Evolutionary conservation across 1,140 invertebrate genomes (phyloP), one percentile per base, ranked within the genome.

Genomic region (Zaprionus ghesquierei): DNA sequence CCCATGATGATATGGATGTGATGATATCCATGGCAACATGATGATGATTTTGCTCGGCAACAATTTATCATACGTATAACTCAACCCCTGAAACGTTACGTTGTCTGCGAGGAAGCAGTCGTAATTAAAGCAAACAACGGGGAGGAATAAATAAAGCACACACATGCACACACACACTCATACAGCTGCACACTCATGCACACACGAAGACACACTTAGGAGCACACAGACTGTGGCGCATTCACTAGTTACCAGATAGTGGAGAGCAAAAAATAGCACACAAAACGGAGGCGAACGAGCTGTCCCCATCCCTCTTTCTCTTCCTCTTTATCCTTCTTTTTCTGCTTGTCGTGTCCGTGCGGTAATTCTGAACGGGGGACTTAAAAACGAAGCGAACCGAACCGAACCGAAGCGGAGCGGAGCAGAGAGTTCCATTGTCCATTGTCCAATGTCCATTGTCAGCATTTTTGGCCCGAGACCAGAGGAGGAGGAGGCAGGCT

Each of bases 51-150:
- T 70, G 78, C 51, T 64, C 62, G 44, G 70, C 61, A 77, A 79
- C 79, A 70, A 81, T 82, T 81, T 78, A 82, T 82, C 79, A 81
- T 77, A 77, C 65, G 77, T 75, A 77, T 77, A 82, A 81, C 81
- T 81, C 65, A 77, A 61, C 63, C 53, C 62, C 58, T 63, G 62
- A 41, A 66, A 27, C 35, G 51, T 59, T 33, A 54, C 54, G 56
- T 29, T 38, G 33, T 33, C 60, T 44, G 63, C 53, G 33, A 25
- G 41, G 60, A 75, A 64, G 55, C 69, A 81, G 70, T 70, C 69
- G 79, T 76, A 82, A 82, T 82, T 82, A 82, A 82, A 82, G 75
- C 79, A 82, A 81, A 82, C 75, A 77, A 77, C 62, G 56, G 18
- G 54, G 46, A 46, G 35, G 56, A 64, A 75, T 75, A 75, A 70